Evolutionary conservation across 2,113 vertebrate genomes (phyloP), one percentile per base, ranked within the genome.

Genomic region (Neodontobutis hainanensis): DNA sequence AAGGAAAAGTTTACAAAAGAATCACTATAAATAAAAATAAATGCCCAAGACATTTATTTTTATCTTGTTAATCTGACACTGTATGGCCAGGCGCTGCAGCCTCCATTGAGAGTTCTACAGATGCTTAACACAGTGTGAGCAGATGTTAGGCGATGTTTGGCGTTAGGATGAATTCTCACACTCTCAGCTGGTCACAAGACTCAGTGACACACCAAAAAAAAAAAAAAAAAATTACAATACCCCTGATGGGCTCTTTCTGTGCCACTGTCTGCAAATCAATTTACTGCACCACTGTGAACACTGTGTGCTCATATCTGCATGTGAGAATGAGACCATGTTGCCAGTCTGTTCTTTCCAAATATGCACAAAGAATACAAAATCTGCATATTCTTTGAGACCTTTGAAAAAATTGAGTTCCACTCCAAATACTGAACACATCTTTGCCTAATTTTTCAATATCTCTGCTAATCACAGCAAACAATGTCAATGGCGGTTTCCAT

Each of bases 131-230:
- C 77, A 64, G 72, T 52, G 46, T 53, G 76, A 79, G 66, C 82
- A 82, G 81, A 88, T 90, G 85, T 80, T 27, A 3, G 19, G 19
- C 19, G 19, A 27, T 27, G 19, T 27, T 27, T 27, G 19, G 19
- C 19, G 19, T 27, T 86, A 47, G 65, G 70, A 76, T 73, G 73
- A 77, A 70, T 19, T 73, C 52, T 48, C 71, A 32, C 66, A 65
- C 68, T 68, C 65, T 56, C 49, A 68, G 70, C 65, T 62, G 40
- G 59, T 55, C 50, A 40, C 61, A 64, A 19, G 64, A 77, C 15
- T 65, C 68, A 47, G 45, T 57, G 57, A 68, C 70, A 61, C 65
- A 57, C 58, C 52, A 61, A 19, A 2, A 48, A 38, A 58, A 75
- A 58, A 76, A 75, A 70, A 42, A 19, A 65, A n/a, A n/a, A n/a